Evolutionary conservation across 2,113 vertebrate species (phyloP), one percentile per base, ranked within the genome.

Genomic region (Australoheros scitulus): DNA sequence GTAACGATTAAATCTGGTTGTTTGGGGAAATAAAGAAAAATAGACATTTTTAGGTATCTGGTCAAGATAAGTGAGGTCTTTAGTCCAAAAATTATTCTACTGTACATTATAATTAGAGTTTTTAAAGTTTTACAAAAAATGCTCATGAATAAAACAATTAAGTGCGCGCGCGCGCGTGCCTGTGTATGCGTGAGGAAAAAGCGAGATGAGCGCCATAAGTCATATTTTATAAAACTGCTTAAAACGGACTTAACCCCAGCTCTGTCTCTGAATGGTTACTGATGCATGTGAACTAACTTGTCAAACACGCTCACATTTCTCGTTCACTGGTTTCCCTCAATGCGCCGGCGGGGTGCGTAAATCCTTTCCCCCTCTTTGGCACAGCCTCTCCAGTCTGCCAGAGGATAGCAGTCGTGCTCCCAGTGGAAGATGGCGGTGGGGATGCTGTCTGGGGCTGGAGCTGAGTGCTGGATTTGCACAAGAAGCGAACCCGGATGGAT

Each of bases 381-480:
- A 52, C 84, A 70, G 89, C 85, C 79, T 79, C 77, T 76, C 81
- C 92, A 68, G 89, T 70, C 87, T 22, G 88, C 83, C 87, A 79
- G 88, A 90, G 91, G 84, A 91, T 7, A 87, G 92, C 88, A 91
- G 91, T 89, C 85, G 84, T 74, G 93, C 92, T 92, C 91, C 91
- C 92, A 91, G 92, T 22, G 95, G 96, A 97, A 97, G 95, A 97
- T 98, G 97, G 97, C 97, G 97, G 94, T 94, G 79, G 90, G 94
- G 96, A 93, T 95, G 94, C 95, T 94, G 91, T 85, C 86, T 88
- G 95, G 87, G 81, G 89, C 90, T 58, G 90, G 87, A 91, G 92
- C 90, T 29, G 55, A 64, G 70, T 3, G 83, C 87, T 83, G 92
- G 89, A 92, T 91, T 81, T 83, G 78, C 76, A 80, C 86, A 41